A percentile compares a stretch with the other conserved stretches of the same genome.
Evolutionary conservation across 2,888 invertebrate genomes (phyloP).

Genomic region (Erebia ligea): DNA sequence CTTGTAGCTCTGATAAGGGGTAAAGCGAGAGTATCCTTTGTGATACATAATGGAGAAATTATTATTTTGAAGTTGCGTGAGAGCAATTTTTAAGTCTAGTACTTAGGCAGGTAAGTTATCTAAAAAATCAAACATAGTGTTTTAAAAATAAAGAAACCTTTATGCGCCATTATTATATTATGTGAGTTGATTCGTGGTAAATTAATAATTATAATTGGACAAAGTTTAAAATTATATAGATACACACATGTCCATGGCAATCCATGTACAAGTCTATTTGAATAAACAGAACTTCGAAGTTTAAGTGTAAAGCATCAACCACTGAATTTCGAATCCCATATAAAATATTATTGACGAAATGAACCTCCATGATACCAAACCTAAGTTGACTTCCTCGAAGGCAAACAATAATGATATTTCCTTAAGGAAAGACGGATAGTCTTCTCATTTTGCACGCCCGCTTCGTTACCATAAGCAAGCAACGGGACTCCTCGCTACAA

Average conservation of each 20-base stretch:
- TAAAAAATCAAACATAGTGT: no score
- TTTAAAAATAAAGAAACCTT: no score
- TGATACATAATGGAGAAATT: conserved; percentile 1
- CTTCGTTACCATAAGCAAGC: conserved; percentile 28
- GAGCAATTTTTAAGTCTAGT: no score
- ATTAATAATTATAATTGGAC: background rate
- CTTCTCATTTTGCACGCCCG: conserved; percentile 26
- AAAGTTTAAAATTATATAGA: background rate
- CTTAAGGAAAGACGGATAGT: conserved; percentile 16
- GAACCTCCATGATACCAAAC: conserved; percentile 5
- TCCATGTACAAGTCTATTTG: no score
- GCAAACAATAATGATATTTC: conserved; percentile 16
- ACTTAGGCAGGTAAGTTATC: no score
- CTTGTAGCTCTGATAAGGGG: conserved; percentile 6
- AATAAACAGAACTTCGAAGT: no score
- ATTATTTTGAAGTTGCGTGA: background rate
- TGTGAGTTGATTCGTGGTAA: no score
- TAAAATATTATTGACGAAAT: conserved; percentile 8
- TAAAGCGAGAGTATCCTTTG: background rate
- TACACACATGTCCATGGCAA: no score
- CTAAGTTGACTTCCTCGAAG: background rate
- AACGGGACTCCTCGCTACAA: conserved; percentile 25
- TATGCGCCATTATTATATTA: no score
- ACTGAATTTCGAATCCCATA: background rate
- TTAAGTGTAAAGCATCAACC: background rate